Evolutionary conservation across 2,797 vertebrate species (phyloP), one percentile per base, ranked within the genome.

Genomic region (Psittacula derbiana): DNA sequence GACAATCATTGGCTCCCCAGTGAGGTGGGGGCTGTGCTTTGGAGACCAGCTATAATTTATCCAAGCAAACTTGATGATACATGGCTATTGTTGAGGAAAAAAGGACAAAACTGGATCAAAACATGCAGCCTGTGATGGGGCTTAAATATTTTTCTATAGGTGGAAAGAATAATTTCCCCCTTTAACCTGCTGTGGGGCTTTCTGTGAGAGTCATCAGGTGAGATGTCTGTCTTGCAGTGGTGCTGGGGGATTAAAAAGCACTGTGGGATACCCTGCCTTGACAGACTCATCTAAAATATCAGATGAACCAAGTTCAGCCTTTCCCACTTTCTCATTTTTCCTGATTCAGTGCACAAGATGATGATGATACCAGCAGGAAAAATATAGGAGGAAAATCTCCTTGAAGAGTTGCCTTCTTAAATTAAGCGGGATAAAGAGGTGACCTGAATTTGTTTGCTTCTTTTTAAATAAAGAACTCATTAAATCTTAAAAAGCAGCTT

Each of bases 381-480:
- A 89, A 44, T 21, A 46, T 25, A 92, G 21, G 41, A 88, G n/a
- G 19, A 89, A 92, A 83, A 74, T 69, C 40, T 80, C 14, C 65
- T 91, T 94, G 65, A 86, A 86, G 33, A 69, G 33, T 41, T 91
- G 75, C 58, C 69, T 90, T 66, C 75, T 66, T 90, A 91, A 93
- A 93, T 91, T 74, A 93, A 74, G 57, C 2, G 0, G 11, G 47
- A 92, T 94, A 87, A 95, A 90, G 67, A 70, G 47, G 60, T 82
- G 90, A 95, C 88, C 93, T 94, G 94, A 93, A 95, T 96, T 95
- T 96, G 61, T 93, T 95, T 94, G 61, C 65, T 91, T 87, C 38
- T 67, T 79, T 91, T 87, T 61, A 94, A 70, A 79, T 55, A 93
- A 95, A 93, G 67, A 87, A 85, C 38, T 94, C 84, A 87, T 93